phyloP scores from a whole-genome alignment of 2,888 invertebrate genomes.

The Spatulosminthurus flaviceps region DNA sequence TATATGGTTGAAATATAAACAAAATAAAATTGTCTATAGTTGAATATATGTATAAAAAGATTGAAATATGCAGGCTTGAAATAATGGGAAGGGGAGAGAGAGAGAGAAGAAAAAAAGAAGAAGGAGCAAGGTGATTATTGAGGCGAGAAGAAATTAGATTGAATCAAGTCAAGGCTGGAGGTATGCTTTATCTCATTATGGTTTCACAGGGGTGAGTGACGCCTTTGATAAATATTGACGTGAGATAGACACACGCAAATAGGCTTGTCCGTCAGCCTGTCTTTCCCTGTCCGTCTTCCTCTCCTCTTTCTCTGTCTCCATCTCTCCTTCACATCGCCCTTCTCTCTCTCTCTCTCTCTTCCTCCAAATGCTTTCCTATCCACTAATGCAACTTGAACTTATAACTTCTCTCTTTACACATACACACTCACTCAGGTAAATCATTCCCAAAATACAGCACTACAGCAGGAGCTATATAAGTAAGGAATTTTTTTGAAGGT shows the following conservation, averaged over 20 bases:
- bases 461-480: no score
- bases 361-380: not conserved
- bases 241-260: constrained; percentile 48
- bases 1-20: no score
- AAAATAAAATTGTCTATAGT: no score
- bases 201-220: constrained; percentile 50
- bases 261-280: constrained; percentile 44
- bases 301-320: constrained; percentile 17
- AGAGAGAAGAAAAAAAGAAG: not conserved
- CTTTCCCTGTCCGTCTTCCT: constrained; percentile 28
- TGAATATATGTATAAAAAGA: no score
- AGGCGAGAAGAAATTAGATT: constrained; percentile 47
- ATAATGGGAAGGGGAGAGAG: not conserved
- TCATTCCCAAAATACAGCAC: no score
- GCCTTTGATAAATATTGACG: constrained; percentile 53
- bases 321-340: not conserved
- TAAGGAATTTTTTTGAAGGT: no score
- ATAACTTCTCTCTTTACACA: not conserved
- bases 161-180: constrained; percentile 45
- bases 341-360: constrained; percentile 28
- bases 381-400: not conserved
- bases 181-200: constrained; percentile 51
- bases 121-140: constrained; percentile 40
- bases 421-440: not conserved
- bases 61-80: not conserved